Evolutionary conservation across 2,797 vertebrate genomes (phyloP).

Genomic region (Oryzias dopingdopingensis): DNA sequence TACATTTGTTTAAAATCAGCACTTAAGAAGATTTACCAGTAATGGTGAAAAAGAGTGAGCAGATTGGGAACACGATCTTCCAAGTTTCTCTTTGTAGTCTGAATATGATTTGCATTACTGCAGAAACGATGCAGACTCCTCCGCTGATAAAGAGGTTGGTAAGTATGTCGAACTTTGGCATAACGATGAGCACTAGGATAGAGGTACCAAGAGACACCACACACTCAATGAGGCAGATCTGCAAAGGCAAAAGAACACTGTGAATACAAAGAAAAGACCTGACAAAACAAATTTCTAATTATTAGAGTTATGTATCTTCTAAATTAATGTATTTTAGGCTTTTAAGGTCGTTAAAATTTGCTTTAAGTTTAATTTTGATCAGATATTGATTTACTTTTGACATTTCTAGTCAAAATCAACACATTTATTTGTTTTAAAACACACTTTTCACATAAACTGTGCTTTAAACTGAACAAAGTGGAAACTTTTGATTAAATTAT

Average conservation of each 20-base stretch:
- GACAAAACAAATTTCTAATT: too few relatives aligned
- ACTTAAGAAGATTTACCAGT: conserved; percentile 41
- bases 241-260: conserved; percentile 10
- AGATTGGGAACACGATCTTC: conserved; percentile 79
- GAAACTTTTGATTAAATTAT: too few relatives aligned
- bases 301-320: too few relatives aligned
- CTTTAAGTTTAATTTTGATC: too few relatives aligned
- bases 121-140: conserved; percentile 76
- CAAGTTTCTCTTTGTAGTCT: conserved; percentile 69
- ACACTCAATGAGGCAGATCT: conserved; percentile 75
- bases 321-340: too few relatives aligned
- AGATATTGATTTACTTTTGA: too few relatives aligned
- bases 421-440: too few relatives aligned
- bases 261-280: background rate
- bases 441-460: too few relatives aligned
- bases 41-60: conserved; percentile 66
- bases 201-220: conserved; percentile 78
- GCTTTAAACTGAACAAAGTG: too few relatives aligned
- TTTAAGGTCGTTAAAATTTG: too few relatives aligned
- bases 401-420: too few relatives aligned
- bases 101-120: conserved; percentile 71
- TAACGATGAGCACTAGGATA: conserved; percentile 75
- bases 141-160: conserved; percentile 81
- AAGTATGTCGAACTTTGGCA: conserved; percentile 81
- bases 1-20: too few relatives aligned